These are phyloP conservation scores for Aelia acuminata DNA, from an alignment of 2,888 invertebrate genomes.

Conservation along the genomic window DNA sequence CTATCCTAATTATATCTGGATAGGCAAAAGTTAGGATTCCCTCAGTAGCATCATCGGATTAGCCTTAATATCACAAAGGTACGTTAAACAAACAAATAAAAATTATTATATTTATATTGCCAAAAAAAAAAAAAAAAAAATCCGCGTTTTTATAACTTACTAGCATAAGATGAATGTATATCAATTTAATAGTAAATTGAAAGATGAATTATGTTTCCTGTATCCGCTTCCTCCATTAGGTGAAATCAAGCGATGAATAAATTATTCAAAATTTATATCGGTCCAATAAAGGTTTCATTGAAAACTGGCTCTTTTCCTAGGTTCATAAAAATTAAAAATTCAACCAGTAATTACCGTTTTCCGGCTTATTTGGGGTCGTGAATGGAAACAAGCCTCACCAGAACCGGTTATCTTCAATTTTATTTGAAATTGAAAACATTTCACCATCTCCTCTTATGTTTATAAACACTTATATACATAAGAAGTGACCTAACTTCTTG, in stretches of 20 bases:
- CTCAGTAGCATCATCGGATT: too few species aligned
- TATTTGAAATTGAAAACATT: neutral
- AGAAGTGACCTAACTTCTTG: too few species aligned
- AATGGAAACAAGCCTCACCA: neutral
- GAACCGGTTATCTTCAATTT: neutral
- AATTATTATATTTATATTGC: too few species aligned
- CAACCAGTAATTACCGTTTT: neutral
- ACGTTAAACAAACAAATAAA: too few species aligned
- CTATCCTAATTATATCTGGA: too few species aligned
- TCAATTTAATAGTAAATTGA: neutral
- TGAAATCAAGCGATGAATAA: neutral
- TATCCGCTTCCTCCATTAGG: neutral
- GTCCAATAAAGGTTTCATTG: neutral
- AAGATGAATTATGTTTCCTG: neutral
- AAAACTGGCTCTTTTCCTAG: constrained; percentile 1
- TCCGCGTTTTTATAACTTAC: neutral
- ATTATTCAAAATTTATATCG: neutral
- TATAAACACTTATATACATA: too few species aligned
- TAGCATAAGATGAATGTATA: neutral
- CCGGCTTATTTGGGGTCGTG: neutral
- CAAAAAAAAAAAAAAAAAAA: too few species aligned
- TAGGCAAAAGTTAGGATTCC: too few species aligned
- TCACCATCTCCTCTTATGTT: too few species aligned
- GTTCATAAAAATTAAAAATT: neutral
- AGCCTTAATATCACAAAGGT: too few species aligned